phyloP scores from a whole-genome alignment of 2,888 invertebrate species.

The Sisyra nigra region DNA sequence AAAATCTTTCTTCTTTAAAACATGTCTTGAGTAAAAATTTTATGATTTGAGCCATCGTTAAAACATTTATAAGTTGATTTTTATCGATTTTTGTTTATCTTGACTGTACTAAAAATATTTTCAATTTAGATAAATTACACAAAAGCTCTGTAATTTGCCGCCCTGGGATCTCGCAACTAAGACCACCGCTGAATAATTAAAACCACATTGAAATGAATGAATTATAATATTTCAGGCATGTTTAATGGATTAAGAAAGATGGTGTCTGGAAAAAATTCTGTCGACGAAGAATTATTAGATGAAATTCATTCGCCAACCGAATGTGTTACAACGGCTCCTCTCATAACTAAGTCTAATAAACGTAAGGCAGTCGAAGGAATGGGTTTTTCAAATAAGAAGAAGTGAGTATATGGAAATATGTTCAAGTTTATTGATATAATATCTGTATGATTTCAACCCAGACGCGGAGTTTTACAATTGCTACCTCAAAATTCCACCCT shows the following conservation, averaged over 20 bases:
- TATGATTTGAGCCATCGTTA: too few relatives aligned
- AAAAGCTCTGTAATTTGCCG: too few relatives aligned
- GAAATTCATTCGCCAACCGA: conserved; percentile 23
- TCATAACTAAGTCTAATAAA: conserved; percentile 45
- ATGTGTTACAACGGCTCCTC: conserved; percentile 33
- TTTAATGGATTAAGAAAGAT: conserved; percentile 63
- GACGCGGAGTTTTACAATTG: conserved; percentile 42
- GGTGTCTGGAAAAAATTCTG: conserved; percentile 42
- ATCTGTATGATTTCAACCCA: conserved; percentile 18
- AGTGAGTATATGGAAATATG: conserved; percentile 28
- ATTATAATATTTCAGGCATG: conserved; percentile 54
- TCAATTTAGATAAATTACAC: too few relatives aligned
- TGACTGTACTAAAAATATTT: too few relatives aligned
- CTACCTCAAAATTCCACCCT: conserved; percentile 40
- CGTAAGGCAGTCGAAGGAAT: conserved; percentile 40
- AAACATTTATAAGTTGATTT: too few relatives aligned
- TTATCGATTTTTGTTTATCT: too few relatives aligned
- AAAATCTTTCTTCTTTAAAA: too few relatives aligned
- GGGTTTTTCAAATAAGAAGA: conserved; percentile 48
- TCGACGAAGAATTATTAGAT: conserved; percentile 30
- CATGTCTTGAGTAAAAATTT: too few relatives aligned
- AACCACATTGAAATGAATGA: too few relatives aligned
- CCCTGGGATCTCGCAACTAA: too few relatives aligned
- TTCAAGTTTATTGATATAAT: not conserved
- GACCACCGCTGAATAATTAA: too few relatives aligned